Evolutionary conservation across 2,113 vertebrate species (phyloP), one percentile per base, ranked within the genome.

Genomic region (Perca flavescens): DNA sequence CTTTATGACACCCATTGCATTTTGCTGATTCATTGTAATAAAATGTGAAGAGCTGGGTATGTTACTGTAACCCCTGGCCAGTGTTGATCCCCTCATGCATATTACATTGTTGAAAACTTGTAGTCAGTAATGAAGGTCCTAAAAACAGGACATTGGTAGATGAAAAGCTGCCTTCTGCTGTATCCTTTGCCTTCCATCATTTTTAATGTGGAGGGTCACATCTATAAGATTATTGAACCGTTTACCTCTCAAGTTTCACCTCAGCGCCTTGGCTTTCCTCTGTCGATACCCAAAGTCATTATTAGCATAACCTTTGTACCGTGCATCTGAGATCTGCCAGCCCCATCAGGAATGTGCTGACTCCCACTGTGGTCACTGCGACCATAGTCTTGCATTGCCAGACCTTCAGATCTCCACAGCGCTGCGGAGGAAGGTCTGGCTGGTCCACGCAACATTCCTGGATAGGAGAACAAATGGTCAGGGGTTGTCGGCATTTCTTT

Each of bases 281-380:
- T 43, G 61, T 71, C 19, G 9, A 81, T 83, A 70, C 58, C 53
- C 64, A 64, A 53, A 79, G 83, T 76, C 74, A 68, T 88, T 83
- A 84, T 84, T 79, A 80, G 54, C 71, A 13, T 58, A 72, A 85
- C 84, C 88, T 86, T 67, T 81, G 74, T 40, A 31, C 17, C 16
- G 60, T 49, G 72, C 67, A 54, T 65, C 52, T 21, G 62, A 34
- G 66, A 79, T 60, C 61, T 58, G 69, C 74, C 63, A 43, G 58
- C 25, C 49, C 47, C 58, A 13, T 9, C 34, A 3, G 47, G 46
- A 66, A 56, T 46, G 17, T 57, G 72, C 84, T 67, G 80, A 82
- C 74, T 77, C 6, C 36, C 25, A 10, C 40, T 43, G 12, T 53
- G 21, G 53, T 53, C 1, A 9, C 61, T 69, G 34, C 53, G 36